Evolutionary conservation across 2,797 vertebrate species (phyloP).

Genomic region (Crenuchus spilurus): DNA sequence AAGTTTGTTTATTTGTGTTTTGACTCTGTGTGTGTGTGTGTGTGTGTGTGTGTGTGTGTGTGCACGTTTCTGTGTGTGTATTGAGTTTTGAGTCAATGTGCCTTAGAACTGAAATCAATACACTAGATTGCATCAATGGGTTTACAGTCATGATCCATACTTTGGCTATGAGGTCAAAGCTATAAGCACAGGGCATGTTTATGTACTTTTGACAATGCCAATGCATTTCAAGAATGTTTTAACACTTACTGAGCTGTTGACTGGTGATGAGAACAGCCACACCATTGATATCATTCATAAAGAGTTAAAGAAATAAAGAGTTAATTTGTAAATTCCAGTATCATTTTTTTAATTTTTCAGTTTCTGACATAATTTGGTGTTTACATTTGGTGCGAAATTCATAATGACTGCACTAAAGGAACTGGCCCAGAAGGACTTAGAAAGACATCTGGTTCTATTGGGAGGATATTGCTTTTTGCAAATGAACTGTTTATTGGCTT

Average conservation of each 20-base stretch:
- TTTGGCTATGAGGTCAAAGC: slow-evolving; percentile 47
- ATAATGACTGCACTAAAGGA: no score
- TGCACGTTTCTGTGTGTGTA: neutral
- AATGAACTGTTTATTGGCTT: no score
- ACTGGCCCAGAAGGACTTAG: no score
- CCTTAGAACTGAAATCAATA: slow-evolving; percentile 56
- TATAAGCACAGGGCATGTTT: slow-evolving; percentile 35
- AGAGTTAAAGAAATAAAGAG: no score
- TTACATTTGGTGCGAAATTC: no score
- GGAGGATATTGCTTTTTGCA: no score
- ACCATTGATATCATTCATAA: no score
- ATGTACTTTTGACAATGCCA: neutral
- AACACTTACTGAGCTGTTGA: neutral
- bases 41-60: neutral
- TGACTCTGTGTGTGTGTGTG: neutral
- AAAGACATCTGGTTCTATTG: no score
- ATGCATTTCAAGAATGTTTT: slow-evolving; percentile 11
- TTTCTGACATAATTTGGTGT: no score
- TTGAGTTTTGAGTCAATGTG: slow-evolving; percentile 31
- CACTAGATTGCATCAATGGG: slow-evolving; percentile 46
- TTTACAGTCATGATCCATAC: slow-evolving; percentile 45
- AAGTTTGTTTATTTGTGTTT: neutral
- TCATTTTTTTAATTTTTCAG: no score
- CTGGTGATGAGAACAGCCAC: no score
- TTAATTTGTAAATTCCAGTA: no score